Evolutionary conservation across 2,888 invertebrate species (phyloP), one percentile per base, ranked within the genome.

Genomic region (Macrophya alboannulata): DNA sequence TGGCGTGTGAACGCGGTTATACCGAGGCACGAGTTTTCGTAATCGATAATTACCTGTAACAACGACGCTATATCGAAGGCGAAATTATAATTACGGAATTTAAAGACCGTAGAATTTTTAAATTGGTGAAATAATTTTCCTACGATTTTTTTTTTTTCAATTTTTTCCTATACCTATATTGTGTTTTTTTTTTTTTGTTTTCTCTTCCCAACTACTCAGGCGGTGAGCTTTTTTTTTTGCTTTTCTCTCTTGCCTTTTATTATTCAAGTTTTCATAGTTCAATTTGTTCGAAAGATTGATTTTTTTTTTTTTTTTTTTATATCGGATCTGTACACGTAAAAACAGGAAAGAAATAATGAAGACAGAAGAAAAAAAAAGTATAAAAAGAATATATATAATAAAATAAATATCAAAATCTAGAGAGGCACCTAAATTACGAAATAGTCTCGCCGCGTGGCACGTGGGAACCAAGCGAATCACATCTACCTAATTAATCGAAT

Each of bases 371-470:
- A 55, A 62, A 31, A 48, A 65, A 0, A 12, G 12, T 3, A n/a
- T 43, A 21, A n/a, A 62, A 21, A 62, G 31, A 65, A 15, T 5
- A 17, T 1, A n/a, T 4, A 12, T 25, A 15, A 21, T 4, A 37
- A n/a, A 51, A 12, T 31, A 10, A n/a, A 31, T 31, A 31, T 31
- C 31, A 31, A 31, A 31, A 31, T 31, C 31, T 25, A 62, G 62
- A 62, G 68, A 65, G 68, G 82, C 68, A 83, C 65, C 65, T 83
- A 65, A 83, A 83, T 83, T 83, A 83, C 82, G 82, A 83, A 83
- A 83, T 68, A 68, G 82, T 48, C 31, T 31, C 68, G 21, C 65
- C 82, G 68, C 68, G 68, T 68, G 68, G 82, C 65, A 68, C 68
- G 82, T 83, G 82, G 68, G 82, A 83, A 83, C 82, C 45, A 37